phyloP scores from a whole-genome alignment of 2,888 invertebrate species.

The Odiellus spinosus region DNA sequence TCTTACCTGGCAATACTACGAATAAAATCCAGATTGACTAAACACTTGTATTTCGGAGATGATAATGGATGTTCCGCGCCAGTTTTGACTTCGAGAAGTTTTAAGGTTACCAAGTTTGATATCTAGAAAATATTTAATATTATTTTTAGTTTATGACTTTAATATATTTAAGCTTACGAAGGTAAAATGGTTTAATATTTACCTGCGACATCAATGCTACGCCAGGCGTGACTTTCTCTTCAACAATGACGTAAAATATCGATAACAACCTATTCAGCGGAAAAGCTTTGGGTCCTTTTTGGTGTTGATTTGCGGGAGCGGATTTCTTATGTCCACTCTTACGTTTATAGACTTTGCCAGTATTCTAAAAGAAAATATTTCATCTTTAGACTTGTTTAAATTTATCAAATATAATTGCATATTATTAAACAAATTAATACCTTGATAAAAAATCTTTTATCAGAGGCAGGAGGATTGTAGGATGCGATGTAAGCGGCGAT shows the following conservation, averaged over 20 bases:
- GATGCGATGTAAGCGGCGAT: slow-evolving; percentile 84
- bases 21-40: slow-evolving; percentile 64
- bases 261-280: slow-evolving; percentile 63
- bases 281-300: slow-evolving; percentile 64
- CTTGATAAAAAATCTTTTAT: slow-evolving; percentile 72
- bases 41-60: slow-evolving; percentile 69
- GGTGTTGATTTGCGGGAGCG: slow-evolving; percentile 40
- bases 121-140: slow-evolving; percentile 34
- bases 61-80: slow-evolving; percentile 55
- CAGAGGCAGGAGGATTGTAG: slow-evolving; percentile 74
- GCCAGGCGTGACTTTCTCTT: slow-evolving; percentile 66
- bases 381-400: background rate
- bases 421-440: slow-evolving; percentile 14
- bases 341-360: background rate
- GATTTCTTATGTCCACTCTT: slow-evolving; percentile 21
- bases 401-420: background rate
- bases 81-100: slow-evolving; percentile 47
- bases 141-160: slow-evolving; percentile 1
- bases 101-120: slow-evolving; percentile 66
- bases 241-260: slow-evolving; percentile 73
- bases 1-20: no score
- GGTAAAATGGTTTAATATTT: slow-evolving; percentile 7
- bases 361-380: background rate
- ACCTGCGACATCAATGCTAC: slow-evolving; percentile 68
- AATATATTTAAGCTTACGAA: slow-evolving; percentile 3